These are phyloP conservation scores for Montipora foliosa DNA, from an alignment of 64 coral and sea anemone species.

Conservation along the genomic window DNA sequence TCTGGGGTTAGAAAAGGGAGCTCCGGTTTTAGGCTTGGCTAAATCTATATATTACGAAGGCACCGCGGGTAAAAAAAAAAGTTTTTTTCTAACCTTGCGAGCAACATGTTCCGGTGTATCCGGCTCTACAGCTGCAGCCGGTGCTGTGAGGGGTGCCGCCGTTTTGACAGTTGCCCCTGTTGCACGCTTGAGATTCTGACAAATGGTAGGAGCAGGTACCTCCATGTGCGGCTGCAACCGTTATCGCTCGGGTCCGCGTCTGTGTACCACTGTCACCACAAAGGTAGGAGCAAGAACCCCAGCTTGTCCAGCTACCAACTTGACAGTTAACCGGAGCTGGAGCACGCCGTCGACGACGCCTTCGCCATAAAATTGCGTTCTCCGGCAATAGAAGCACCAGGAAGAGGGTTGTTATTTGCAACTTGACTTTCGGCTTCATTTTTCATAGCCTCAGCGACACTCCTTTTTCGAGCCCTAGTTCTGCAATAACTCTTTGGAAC, in stretches of 20 bases:
- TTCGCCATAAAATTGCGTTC: conserved; percentile 38
- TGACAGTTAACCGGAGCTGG: conserved; percentile 25
- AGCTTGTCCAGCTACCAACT: conserved; percentile 41
- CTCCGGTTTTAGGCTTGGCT: too few species aligned
- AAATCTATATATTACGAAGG: too few species aligned
- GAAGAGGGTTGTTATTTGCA: too few species aligned
- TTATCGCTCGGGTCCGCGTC: conserved; percentile 17
- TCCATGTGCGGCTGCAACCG: conserved; percentile 11
- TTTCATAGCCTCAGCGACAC: too few species aligned
- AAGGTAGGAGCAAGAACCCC: conserved; percentile 67
- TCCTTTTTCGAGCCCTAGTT: too few species aligned
- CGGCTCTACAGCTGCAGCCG: conserved; percentile 57
- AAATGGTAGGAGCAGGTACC: conserved; percentile 49
- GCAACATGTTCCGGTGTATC: conserved; percentile 74
- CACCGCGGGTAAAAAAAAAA: too few species aligned
- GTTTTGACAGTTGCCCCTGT: conserved; percentile 64
- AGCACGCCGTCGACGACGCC: conserved; percentile 47
- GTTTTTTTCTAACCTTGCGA: conserved; percentile 8
- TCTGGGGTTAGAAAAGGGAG: too few species aligned
- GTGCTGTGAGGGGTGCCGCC: conserved; percentile 67
- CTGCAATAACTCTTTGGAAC: too few species aligned
- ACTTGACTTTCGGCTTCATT: not conserved
- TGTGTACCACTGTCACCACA: conserved; percentile 72
- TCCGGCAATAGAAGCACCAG: not conserved
- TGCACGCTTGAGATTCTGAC: conserved; percentile 34